phyloP scores from a whole-genome alignment of 2,888 invertebrate genomes.

The Halictus ligatus region DNA sequence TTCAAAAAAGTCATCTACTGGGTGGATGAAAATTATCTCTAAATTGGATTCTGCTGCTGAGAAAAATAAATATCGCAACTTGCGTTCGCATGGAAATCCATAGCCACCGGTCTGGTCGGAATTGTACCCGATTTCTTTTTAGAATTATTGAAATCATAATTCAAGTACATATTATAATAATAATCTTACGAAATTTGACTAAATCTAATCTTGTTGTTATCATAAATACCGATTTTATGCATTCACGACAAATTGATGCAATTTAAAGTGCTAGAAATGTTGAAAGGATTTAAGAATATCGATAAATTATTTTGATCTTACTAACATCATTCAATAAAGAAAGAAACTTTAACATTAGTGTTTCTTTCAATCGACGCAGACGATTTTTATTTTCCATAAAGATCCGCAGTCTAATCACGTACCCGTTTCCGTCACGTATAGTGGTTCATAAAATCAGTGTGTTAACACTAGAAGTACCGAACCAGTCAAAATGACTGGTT shows the following conservation, averaged over 20 bases:
- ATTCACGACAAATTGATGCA: neutral
- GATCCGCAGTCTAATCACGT: neutral
- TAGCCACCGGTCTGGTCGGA: neutral
- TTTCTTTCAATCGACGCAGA: neutral
- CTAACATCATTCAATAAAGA: neutral
- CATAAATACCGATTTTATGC: neutral
- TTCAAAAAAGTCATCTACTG: constrained; percentile 46
- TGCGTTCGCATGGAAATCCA: neutral
- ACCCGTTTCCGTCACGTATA: neutral
- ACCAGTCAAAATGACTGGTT: too few species aligned
- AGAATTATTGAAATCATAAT: neutral
- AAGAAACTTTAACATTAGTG: neutral
- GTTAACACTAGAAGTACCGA: too few species aligned
- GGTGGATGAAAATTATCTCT: constrained; percentile 44
- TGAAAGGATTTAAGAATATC: too few species aligned
- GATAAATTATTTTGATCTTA: neutral
- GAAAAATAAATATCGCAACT: neutral
- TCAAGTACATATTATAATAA: neutral
- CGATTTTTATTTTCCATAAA: neutral
- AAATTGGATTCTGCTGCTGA: neutral
- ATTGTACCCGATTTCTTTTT: neutral
- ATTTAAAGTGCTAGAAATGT: neutral
- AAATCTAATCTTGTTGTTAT: neutral
- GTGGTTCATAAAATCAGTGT: neutral
- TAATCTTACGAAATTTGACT: neutral